phyloP scores from a whole-genome alignment of 2,888 invertebrate species.

The Meliscaeva auricollis region DNA sequence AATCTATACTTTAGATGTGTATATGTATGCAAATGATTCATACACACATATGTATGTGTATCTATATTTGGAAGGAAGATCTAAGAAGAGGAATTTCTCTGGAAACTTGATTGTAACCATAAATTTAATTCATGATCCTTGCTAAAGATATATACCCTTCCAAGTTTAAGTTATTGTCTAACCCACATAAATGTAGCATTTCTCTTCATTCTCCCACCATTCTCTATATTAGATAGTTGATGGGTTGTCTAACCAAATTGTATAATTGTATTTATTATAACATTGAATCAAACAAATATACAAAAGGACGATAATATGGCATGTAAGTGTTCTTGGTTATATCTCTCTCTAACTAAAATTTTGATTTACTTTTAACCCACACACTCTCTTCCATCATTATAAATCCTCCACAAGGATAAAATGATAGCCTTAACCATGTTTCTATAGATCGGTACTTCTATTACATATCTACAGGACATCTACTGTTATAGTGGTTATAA shows the following conservation, averaged over 20 bases:
- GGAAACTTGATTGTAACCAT: constrained; percentile 62
- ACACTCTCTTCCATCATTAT: not conserved
- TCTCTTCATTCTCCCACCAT: constrained; percentile 7
- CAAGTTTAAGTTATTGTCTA: constrained; percentile 55
- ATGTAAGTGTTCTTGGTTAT: constrained; percentile 50
- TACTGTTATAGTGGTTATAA: no score
- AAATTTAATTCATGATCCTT: constrained; percentile 72
- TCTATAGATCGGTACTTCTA: no score
- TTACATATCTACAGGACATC: no score
- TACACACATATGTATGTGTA: no score
- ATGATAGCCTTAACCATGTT: not conserved
- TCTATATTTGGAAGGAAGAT: not conserved
- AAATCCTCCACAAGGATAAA: constrained; percentile 7
- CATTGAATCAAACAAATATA: constrained; percentile 56
- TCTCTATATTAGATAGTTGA: not conserved
- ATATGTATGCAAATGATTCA: constrained; percentile 11
- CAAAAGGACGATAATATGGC: constrained; percentile 60
- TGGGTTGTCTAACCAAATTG: constrained; percentile 61
- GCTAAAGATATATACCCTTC: constrained; percentile 45
- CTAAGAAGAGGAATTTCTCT: constrained; percentile 24
- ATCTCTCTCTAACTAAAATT: constrained; percentile 54
- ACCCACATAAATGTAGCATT: constrained; percentile 35
- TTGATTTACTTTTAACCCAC: constrained; percentile 61
- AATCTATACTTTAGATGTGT: not conserved
- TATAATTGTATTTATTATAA: constrained; percentile 73